Evolutionary conservation across 2,113 vertebrate species (phyloP).

Genomic region (Oplegnathus fasciatus): DNA sequence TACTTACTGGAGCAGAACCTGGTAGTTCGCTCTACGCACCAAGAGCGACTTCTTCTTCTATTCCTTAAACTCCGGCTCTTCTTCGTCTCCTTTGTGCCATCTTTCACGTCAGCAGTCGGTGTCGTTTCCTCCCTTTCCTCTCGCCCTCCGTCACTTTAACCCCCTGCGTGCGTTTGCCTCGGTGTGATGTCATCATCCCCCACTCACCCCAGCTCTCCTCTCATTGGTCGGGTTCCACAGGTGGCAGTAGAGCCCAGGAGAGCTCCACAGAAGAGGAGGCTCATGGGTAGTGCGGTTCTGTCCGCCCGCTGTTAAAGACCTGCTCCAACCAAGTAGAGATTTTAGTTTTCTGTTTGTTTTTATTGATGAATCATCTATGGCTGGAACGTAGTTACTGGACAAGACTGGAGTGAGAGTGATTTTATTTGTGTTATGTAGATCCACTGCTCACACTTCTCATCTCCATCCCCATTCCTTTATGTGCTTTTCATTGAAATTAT

Average conservation of each 20-base stretch:
- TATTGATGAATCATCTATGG: conserved; percentile 58
- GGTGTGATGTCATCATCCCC: conserved; percentile 3
- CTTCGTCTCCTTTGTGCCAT: conserved; percentile 17
- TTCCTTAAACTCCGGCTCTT: neutral
- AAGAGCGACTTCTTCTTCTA: neutral
- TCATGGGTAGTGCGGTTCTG: conserved; percentile 59
- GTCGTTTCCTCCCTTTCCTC: neutral
- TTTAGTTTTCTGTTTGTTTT: conserved; percentile 6
- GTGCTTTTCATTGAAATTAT: conserved; percentile 39
- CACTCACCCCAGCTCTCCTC: conserved; percentile 66
- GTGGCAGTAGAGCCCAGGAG: conserved; percentile 72
- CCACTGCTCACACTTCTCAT: conserved; percentile 25
- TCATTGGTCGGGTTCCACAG: conserved; percentile 76
- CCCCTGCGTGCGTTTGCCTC: neutral
- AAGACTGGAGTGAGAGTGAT: conserved; percentile 51
- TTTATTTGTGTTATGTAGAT: conserved; percentile 32
- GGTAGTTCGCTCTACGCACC: neutral
- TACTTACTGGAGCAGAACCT: neutral
- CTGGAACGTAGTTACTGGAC: conserved; percentile 69
- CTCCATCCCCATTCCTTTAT: conserved; percentile 48
- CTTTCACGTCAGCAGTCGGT: neutral
- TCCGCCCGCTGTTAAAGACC: conserved; percentile 24
- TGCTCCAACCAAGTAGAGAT: conserved; percentile 8
- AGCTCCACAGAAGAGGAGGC: conserved; percentile 78
- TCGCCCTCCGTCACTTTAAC: neutral